Evolutionary conservation across 2,888 invertebrate genomes (phyloP).

Genomic region (Mythimna impura): DNA sequence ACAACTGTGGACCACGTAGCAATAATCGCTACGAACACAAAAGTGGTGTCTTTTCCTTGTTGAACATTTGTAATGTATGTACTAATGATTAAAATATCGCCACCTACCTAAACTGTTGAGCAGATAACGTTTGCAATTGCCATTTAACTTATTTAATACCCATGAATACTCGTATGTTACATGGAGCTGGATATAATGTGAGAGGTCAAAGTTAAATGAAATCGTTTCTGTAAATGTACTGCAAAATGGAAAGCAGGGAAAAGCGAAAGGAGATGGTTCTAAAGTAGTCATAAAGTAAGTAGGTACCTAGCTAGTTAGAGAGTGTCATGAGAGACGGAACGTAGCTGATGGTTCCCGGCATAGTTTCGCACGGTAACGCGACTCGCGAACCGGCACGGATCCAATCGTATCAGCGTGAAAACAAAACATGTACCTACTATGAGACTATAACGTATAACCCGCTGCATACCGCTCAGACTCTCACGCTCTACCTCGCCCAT

Average conservation of each 20-base stretch:
- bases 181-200: background rate
- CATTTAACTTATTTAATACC: background rate
- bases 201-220: constrained; percentile 9
- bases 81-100: background rate
- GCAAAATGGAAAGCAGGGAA: constrained; percentile 42
- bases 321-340: constrained; percentile 56
- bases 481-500: constrained; percentile 74
- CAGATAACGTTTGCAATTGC: background rate
- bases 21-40: constrained; percentile 8
- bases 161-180: background rate
- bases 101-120: background rate
- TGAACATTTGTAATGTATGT: constrained; percentile 2
- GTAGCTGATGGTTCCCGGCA: constrained; percentile 70
- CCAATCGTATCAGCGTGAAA: constrained; percentile 62
- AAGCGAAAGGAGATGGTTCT: constrained; percentile 57
- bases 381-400: constrained; percentile 72
- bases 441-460: constrained; percentile 46
- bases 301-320: constrained; percentile 55
- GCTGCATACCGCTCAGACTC: constrained; percentile 63
- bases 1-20: background rate
- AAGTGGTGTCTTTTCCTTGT: constrained; percentile 20
- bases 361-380: constrained; percentile 86
- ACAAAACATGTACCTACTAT: constrained; percentile 57
- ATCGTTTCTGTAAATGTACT: constrained; percentile 15
- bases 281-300: constrained; percentile 41